Percentiles rank a stretch among this genome's conserved stretches.
Evolutionary conservation across 2,113 vertebrate genomes (phyloP).

Genomic region (Lepisosteus oculatus): DNA sequence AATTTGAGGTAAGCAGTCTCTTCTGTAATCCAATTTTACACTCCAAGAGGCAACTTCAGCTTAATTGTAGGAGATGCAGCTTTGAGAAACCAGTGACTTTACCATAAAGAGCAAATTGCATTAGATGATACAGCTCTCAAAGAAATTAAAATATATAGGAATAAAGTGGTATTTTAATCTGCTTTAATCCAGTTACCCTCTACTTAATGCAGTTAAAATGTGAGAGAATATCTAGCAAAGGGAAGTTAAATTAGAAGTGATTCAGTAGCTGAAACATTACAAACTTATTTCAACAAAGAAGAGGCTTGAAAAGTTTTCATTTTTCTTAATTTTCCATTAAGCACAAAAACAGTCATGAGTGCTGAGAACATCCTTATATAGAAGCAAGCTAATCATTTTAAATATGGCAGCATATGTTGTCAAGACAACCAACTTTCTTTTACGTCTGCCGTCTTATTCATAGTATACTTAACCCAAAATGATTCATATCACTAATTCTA

Average conservation of each 20-base stretch:
- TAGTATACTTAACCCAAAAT: not conserved
- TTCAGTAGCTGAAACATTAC: too few species aligned
- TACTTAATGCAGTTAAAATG: too few species aligned
- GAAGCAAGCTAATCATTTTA: not conserved
- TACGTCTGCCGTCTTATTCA: not conserved
- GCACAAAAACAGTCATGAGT: too few species aligned
- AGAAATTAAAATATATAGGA: constrained; percentile 35
- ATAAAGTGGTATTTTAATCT: constrained; percentile 48
- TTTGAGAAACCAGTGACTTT: constrained; percentile 24
- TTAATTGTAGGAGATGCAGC: constrained; percentile 42
- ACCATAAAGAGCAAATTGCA: constrained; percentile 42
- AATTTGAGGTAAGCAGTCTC: constrained; percentile 44
- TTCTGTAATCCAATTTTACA: constrained; percentile 57
- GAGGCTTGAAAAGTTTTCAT: too few species aligned
- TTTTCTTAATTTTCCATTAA: too few species aligned
- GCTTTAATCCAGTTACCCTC: constrained; percentile 41
- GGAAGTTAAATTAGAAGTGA: too few species aligned
- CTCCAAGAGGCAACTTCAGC: constrained; percentile 33
- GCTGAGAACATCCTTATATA: too few species aligned
- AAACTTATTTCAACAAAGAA: too few species aligned
- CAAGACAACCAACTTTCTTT: not conserved
- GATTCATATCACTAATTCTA: constrained; percentile 22
- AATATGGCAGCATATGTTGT: not conserved
- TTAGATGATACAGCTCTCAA: constrained; percentile 43
- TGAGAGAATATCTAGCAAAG: too few species aligned